Conservation (phyloP, 2,888 invertebrate species). For the Oasisia sp. region DNA sequence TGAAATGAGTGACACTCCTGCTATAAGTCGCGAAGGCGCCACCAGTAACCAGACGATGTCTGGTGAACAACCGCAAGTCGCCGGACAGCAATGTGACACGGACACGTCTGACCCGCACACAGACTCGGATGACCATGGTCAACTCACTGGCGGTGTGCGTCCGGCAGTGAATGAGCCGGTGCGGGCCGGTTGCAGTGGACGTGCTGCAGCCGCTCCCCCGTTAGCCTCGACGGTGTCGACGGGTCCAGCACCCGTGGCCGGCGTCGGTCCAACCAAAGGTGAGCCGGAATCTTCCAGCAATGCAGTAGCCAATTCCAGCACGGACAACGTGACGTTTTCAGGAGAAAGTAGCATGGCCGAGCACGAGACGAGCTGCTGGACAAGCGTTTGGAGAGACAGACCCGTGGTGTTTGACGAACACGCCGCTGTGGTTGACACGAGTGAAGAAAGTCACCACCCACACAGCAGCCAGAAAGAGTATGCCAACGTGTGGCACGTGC, state of each 20-base stretch:
- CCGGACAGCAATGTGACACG: neutral
- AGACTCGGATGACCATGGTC: neutral
- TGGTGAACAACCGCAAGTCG: neutral
- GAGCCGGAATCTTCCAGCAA: neutral
- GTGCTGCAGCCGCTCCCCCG: neutral
- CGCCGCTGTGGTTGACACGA: neutral
- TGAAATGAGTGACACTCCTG: neutral
- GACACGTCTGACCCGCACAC: neutral
- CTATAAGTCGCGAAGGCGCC: neutral
- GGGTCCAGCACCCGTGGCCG: neutral
- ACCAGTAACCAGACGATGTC: neutral
- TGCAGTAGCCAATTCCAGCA: neutral
- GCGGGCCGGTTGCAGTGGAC: neutral
- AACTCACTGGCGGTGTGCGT: neutral
- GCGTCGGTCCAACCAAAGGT: neutral
- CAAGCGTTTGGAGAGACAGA: neutral
- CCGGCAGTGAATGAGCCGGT: neutral
- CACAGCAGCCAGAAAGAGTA: neutral
- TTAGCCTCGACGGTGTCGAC: neutral
- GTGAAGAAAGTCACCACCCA: neutral
- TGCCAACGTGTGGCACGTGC: neutral
- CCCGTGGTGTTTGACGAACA: neutral
- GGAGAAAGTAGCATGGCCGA: neutral
- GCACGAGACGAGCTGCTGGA: neutral
- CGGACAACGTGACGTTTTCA: neutral